phyloP scores from a whole-genome alignment of 2,797 vertebrate genomes.

The Tympanoctomys barrerae region DNA sequence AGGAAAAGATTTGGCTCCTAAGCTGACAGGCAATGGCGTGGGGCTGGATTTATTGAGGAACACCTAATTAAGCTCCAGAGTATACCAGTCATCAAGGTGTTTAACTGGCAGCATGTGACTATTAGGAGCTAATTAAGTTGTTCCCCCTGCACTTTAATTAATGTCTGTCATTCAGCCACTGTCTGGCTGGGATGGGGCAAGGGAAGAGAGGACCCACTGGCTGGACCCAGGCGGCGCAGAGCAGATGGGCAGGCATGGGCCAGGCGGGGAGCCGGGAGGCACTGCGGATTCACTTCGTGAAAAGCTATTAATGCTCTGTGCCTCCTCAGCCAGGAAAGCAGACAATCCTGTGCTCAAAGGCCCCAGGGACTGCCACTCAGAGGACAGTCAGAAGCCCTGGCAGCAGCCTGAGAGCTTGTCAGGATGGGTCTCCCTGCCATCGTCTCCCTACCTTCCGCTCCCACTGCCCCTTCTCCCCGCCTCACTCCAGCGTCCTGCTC shows the following conservation, averaged over 20 bases:
- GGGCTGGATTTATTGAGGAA: slow-evolving; percentile 77
- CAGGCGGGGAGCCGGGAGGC: not conserved
- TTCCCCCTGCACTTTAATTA: slow-evolving; percentile 76
- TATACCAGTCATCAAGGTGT: slow-evolving; percentile 72
- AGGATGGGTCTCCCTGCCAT: not conserved
- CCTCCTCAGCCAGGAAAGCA: not conserved
- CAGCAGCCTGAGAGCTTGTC: not conserved
- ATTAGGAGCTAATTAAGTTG: slow-evolving; percentile 83
- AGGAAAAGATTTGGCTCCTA: slow-evolving; percentile 61
- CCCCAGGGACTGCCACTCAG: not conserved
- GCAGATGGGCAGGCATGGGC: not conserved
- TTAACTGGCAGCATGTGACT: slow-evolving; percentile 83
- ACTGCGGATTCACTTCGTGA: not conserved
- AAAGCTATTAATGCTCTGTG: not conserved
- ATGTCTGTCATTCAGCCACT: slow-evolving; percentile 53
- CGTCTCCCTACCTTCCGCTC: not conserved
- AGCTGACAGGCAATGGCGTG: slow-evolving; percentile 62
- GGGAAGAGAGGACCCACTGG: slow-evolving; percentile 38
- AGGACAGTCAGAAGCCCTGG: not conserved
- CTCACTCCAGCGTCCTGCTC: not conserved
- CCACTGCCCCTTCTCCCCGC: too few relatives aligned
- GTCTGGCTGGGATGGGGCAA: slow-evolving; percentile 62
- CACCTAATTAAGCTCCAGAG: slow-evolving; percentile 80
- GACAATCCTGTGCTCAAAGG: not conserved
- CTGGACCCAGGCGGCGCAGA: not conserved